Evolutionary conservation across 2,113 vertebrate species (phyloP).

Genomic region (Corvus moneduloides): DNA sequence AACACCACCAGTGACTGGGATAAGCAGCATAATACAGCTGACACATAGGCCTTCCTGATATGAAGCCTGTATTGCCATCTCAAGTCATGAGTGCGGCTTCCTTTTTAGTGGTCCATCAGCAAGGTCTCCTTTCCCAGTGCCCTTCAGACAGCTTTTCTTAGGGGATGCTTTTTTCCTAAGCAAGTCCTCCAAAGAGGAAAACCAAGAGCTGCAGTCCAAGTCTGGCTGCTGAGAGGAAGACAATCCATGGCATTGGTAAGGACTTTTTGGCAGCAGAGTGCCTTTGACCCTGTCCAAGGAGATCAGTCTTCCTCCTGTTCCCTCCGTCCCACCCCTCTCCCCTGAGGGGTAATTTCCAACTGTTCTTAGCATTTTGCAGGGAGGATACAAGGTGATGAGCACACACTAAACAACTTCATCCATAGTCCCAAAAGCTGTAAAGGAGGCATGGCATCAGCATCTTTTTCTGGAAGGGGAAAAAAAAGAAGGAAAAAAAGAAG

Average conservation of each 20-base stretch:
- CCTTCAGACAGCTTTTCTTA: neutral
- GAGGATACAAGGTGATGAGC: neutral
- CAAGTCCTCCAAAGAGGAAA: neutral
- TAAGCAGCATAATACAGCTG: neutral
- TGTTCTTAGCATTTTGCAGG: neutral
- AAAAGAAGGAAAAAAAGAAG: fast-evolving
- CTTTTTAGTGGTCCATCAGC: neutral
- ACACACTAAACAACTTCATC: neutral
- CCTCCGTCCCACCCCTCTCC: neutral
- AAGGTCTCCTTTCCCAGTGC: neutral
- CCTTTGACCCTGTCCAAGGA: neutral
- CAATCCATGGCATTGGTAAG: neutral
- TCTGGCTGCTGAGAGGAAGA: neutral
- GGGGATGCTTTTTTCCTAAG: neutral
- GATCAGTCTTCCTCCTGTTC: neutral
- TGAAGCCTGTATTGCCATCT: neutral
- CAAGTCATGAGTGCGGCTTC: neutral
- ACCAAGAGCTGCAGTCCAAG: neutral
- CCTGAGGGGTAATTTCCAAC: neutral
- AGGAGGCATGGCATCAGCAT: neutral
- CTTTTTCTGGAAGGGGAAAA: fast-evolving
- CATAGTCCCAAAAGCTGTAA: neutral
- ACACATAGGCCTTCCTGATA: neutral
- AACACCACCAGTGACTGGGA: neutral
- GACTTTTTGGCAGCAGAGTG: neutral